Base-by-base conservation (phyloP, 2,113 vertebrate genomes). In the Chrysochloris asiatica region DNA sequence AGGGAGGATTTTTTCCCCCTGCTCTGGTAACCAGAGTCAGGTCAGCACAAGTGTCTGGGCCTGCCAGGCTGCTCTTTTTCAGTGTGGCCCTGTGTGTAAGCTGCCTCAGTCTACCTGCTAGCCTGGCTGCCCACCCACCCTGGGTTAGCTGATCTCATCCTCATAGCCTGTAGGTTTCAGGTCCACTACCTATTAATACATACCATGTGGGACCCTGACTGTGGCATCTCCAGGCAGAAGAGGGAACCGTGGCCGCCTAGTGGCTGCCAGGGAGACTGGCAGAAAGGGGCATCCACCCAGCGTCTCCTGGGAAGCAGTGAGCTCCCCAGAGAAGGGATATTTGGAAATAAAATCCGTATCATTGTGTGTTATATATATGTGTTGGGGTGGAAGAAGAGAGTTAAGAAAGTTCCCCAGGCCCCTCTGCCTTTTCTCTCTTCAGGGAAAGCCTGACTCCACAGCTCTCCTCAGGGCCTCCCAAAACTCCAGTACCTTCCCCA, bases 161-260 rank as follows among this genome's bases (percentile, higher is more conserved):
- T 92, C n/a, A 36, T 81, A 0, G 1, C 75, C 43, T 47, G 8
- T n/a, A 76, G 73, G 26, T 43, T 69, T 92, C 61, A 28, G 84
- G 81, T 65, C 52, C 75, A 59, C 71, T 89, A 89, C 88, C 95
- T 94, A 30, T 88, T 83, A 88, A 92, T 84, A 81, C 30, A 80
- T 59, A 90, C 80, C 90, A 82, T n/a, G 61, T 86, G 94, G 75
- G 72, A 69, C 71, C 75, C 80, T 93, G 21, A 0, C 73, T 80
- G 75, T 73, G 65, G 92, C 6, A n/a, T 94, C 93, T 95, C 90
- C 82, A 96, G 72, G 94, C 95, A 95, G 88, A 95, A 95, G 83
- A 88, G 80, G 88, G 79, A 95, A 83, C 86, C 93, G 84, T 9
- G n/a, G 96, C 96, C 96, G 19, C 96, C 96, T 96, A 96, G 96